These are phyloP conservation scores for Magallana angulata DNA, from an alignment of 1,140 invertebrate genomes.

Conservation along the genomic window DNA sequence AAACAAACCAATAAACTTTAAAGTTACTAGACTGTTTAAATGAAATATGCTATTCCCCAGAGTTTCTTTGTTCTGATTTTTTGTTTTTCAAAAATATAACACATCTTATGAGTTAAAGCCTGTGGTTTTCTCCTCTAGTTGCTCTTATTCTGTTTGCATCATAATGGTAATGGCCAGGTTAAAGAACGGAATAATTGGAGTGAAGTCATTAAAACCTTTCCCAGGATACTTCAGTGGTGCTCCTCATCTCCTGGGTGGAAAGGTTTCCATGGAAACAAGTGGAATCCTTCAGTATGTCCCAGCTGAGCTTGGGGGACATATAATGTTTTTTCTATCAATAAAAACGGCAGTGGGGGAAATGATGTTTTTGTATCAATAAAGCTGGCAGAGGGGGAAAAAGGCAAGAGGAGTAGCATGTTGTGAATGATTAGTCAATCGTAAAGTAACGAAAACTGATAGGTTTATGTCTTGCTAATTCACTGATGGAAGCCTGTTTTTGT, in stretches of 20 bases:
- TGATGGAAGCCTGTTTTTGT: slow-evolving; percentile 3
- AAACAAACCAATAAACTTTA: too few species aligned
- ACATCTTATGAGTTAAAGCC: too few species aligned
- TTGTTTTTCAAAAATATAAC: too few species aligned
- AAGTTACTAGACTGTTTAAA: too few species aligned
- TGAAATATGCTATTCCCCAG: too few species aligned
- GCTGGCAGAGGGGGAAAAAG: background rate
- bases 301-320: background rate
- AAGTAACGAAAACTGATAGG: slow-evolving; percentile 25
- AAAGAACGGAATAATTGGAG: too few species aligned
- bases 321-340: background rate
- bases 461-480: slow-evolving; percentile 8
- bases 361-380: background rate
- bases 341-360: background rate
- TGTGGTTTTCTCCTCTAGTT: too few species aligned
- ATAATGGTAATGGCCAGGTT: too few species aligned
- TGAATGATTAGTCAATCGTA: slow-evolving; percentile 36
- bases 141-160: too few species aligned
- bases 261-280: background rate
- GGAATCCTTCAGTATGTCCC: background rate
- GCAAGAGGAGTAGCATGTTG: background rate
- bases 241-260: background rate
- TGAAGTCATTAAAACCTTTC: slow-evolving; percentile 3
- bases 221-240: background rate
- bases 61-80: too few species aligned